A percentile compares a stretch with the other conserved stretches of the same genome.
These are phyloP conservation scores for Ceuthmochares aereus DNA, from an alignment of 2,113 vertebrate species.

Conservation along the genomic window DNA sequence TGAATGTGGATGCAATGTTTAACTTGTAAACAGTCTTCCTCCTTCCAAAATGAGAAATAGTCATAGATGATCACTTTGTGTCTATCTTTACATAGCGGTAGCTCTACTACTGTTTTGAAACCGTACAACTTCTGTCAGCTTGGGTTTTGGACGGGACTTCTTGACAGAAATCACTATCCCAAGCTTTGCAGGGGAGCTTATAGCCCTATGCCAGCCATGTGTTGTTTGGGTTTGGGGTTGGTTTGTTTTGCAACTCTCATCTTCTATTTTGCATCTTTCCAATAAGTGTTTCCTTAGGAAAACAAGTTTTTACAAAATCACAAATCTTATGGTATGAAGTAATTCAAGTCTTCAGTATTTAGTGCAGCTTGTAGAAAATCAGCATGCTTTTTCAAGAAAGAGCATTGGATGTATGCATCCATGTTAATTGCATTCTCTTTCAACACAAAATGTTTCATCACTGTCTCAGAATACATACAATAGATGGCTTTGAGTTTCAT, in stretches of 20 bases:
- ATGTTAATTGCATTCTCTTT: neutral
- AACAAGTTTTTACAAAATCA: neutral
- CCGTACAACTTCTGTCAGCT: neutral
- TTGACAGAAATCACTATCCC: neutral
- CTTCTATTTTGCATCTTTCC: neutral
- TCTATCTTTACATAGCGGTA: neutral
- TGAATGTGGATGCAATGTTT: neutral
- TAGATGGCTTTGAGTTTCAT: slow-evolving; percentile 26
- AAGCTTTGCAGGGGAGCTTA: neutral
- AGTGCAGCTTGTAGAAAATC: neutral
- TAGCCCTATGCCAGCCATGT: neutral
- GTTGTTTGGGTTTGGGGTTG: neutral
- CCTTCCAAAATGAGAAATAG: neutral
- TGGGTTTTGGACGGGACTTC: neutral
- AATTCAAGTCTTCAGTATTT: neutral
- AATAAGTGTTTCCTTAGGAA: neutral
- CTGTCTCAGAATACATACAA: neutral
- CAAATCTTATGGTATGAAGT: rapidly evolving
- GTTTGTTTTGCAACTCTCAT: neutral
- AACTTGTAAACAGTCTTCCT: neutral
- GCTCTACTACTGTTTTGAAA: neutral
- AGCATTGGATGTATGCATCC: neutral
- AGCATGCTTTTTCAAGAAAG: neutral
- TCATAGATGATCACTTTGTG: neutral
- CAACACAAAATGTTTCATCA: neutral